A percentile compares a stretch with the other conserved stretches of the same genome.
These are phyloP conservation scores for Ligdia adustata DNA, from an alignment of 2,888 invertebrate species.

Conservation along the genomic window DNA sequence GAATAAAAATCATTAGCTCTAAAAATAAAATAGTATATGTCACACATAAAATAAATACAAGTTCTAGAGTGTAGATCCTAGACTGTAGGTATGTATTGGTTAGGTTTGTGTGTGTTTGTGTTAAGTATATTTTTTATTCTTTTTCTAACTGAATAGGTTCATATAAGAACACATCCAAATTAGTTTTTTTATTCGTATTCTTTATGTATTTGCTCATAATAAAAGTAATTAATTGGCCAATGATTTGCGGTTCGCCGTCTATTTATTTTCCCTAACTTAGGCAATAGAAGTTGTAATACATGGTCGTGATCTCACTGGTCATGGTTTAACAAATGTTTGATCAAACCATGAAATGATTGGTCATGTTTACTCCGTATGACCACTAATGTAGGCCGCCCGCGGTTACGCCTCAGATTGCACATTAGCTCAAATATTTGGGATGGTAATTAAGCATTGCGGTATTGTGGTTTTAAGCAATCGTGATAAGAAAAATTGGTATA, in stretches of 20 bases:
- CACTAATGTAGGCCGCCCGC: conserved; percentile 40
- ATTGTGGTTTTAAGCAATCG: not conserved
- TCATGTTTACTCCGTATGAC: conserved; percentile 39
- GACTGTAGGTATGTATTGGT: no score
- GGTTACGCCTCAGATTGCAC: conserved; percentile 36
- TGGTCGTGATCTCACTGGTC: conserved; percentile 15
- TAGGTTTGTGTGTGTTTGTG: no score
- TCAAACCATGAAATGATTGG: conserved; percentile 25
- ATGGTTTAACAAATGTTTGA: conserved; percentile 29
- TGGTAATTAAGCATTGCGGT: conserved; percentile 17
- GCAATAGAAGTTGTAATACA: conserved; percentile 12
- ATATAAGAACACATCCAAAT: no score
- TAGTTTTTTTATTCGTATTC: no score
- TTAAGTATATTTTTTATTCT: no score
- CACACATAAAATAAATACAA: no score
- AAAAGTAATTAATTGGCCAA: no score
- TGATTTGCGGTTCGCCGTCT: not conserved
- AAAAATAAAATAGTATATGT: no score
- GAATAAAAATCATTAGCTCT: no score
- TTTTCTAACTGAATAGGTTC: no score
- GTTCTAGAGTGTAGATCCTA: no score
- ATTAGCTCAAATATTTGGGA: conserved; percentile 40
- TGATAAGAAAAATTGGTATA: conserved; percentile 1
- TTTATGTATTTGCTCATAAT: no score
- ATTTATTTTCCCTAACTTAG: conserved; percentile 8